Base-by-base conservation (phyloP, 2,888 invertebrate species). In the Luperina nickerlii region DNA sequence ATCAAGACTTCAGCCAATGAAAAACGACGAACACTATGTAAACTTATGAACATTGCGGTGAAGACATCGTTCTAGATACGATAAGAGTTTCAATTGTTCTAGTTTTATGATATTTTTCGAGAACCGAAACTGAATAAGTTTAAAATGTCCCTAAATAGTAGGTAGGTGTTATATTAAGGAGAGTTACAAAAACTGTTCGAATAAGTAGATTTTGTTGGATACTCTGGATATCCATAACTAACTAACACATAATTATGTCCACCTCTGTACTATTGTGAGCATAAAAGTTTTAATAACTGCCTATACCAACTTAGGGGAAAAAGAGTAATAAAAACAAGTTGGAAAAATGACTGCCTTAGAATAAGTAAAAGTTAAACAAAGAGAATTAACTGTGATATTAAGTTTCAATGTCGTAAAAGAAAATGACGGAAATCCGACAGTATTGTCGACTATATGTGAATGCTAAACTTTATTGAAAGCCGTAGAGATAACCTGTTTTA, bases 391-490 rank as follows among this genome's bases (percentile, higher is more conserved):
- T 8, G 20, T 65, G 11, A 13, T 0, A 45, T 42, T 9, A 65
- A 57, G 38, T 38, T 80, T 68, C 38, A 42, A 67, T 27, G 24
- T 57, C 54, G 24, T 74, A 68, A 63, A 79, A 63, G 27, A 76
- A 68, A 63, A 54, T 54, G n/a, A 51, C 54, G 78, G 1, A 48
- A 67, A 48, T 76, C 51, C 45, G 11, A 66, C 69, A 63, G 62
- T 51, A 66, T 51, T 38, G n/a, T 57, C 38, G 20, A 42, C 57
- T 74, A 74, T 78, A 74, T 66, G 79, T 72, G 65, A 57, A 65
- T 57, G 54, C n/a, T 24, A 65, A 86, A 72, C 74, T 69, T 72
- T 65, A 77, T 75, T 67, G 65, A 77, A 79, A 70, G 54, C 77
- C 20, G 42, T 68, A 76, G 68, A 75, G n/a, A 68, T 24, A 73